Evolutionary conservation across 2,113 vertebrate genomes (phyloP).

Genomic region (Gnathochromis pfefferi): DNA sequence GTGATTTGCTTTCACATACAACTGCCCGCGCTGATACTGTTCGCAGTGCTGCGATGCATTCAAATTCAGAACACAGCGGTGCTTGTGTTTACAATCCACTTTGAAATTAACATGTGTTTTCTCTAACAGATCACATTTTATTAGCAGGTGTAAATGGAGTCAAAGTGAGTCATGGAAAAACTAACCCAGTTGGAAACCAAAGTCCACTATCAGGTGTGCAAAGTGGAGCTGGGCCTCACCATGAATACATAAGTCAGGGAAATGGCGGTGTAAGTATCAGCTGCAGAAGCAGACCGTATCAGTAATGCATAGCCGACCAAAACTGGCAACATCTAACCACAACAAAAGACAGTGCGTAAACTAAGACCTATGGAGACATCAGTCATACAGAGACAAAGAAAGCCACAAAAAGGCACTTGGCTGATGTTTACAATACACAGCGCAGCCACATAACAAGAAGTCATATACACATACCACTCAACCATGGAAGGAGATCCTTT

Average conservation of each 20-base stretch:
- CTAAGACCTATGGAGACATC: not conserved
- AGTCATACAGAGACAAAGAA: not conserved
- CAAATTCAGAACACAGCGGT: not conserved
- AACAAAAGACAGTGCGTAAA: not conserved
- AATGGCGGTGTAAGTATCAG: not conserved
- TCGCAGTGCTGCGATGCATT: not conserved
- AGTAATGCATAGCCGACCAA: not conserved
- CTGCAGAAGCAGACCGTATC: not conserved
- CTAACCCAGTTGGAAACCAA: not conserved
- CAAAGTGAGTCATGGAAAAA: slow-evolving; percentile 46
- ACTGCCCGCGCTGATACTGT: not conserved
- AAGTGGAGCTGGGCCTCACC: not conserved
- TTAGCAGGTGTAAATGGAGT: slow-evolving; percentile 43
- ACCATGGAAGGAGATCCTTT: not conserved
- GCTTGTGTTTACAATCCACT: not conserved
- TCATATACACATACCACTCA: not conserved
- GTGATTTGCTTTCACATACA: not conserved
- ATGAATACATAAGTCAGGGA: not conserved
- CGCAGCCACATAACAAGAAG: not conserved
- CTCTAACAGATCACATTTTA: slow-evolving; percentile 12
- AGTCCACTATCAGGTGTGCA: slow-evolving; percentile 4
- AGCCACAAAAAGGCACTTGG: not conserved
- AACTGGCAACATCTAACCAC: not conserved
- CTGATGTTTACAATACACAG: not conserved
- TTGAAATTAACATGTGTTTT: not conserved